Evolutionary conservation across 2,888 invertebrate genomes (phyloP), one percentile per base, ranked within the genome.

Genomic region (Drosophila pegasa): DNA sequence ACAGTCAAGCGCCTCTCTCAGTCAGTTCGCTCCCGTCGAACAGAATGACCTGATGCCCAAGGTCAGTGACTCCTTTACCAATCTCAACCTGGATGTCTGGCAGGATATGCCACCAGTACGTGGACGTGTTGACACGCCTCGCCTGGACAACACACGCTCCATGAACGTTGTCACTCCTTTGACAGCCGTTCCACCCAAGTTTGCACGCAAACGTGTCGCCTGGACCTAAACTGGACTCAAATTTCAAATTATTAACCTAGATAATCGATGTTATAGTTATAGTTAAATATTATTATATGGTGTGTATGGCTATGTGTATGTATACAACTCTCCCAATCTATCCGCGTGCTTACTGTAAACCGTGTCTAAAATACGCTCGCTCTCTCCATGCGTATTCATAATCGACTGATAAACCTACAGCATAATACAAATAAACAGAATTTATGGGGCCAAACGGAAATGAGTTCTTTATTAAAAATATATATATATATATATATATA

Each of bases 131-230:
- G 87, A 90, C 35, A 74, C 86, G n/a, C 70, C 75, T 4, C 79
- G 78, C 10, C 79, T 85, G 8, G 61, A 54, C 33, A 77, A 78
- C 9, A 74, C 87, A 2, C 88, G 83, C 14, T 76, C 88, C 22
- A 4, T 80, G 57, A 82, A 81, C 33, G 90, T 89, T 40, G 90
- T 89, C 41, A 86, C 78, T 2, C n/a, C 86, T 0, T 75, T 78
- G 37, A 89, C 77, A 9, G 78, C 80, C 0, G 63, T 70, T 37
- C 80, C 86, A 8, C 92, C 92, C 7, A 80, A 83, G 59, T 92
- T 89, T 62, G 92, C 89, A 2, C 87, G 90, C 10, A 92, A 92
- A 62, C 90, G 88, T 29, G 83, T 91, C 12, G 91, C 89, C 16
- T 92, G 92, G 92, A 91, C 88, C 22, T 91, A 78, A 71, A n/a